Percentiles rank a stretch among this genome's conserved stretches.
Evolutionary conservation across 1,140 invertebrate genomes (phyloP).

Genomic region (Leucophenga varia): DNA sequence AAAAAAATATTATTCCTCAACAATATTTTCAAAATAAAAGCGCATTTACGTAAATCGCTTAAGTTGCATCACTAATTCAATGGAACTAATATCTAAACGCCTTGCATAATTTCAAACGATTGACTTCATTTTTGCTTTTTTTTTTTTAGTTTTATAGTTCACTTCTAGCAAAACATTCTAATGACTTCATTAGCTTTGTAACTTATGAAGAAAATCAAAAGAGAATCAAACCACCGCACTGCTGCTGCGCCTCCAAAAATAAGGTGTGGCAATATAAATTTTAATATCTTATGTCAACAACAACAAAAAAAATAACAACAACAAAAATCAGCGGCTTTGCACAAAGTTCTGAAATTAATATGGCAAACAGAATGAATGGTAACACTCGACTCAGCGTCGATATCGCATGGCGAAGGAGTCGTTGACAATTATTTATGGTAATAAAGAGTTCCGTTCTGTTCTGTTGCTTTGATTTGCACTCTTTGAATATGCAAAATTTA

Average conservation of each 20-base stretch:
- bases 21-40: no score
- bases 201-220: no score
- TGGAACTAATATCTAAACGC: conserved; percentile 50
- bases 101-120: no score
- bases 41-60: no score
- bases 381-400: no score
- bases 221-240: conserved; percentile 21
- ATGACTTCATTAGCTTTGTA: conserved; percentile 53
- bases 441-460: conserved; percentile 51
- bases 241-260: conserved; percentile 40
- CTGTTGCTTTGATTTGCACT: not conserved
- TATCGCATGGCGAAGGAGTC: no score
- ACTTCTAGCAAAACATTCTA: conserved; percentile 39
- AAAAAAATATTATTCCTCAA: no score
- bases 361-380: no score
- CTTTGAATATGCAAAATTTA: not conserved
- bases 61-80: conserved; percentile 30
- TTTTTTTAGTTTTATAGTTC: conserved; percentile 9
- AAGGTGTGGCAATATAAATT: conserved; percentile 33
- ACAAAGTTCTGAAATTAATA: not conserved
- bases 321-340: not conserved
- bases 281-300: conserved; percentile 1
- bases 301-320: not conserved
- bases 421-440: conserved; percentile 54
- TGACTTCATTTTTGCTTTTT: no score